Evolutionary conservation across 2,797 vertebrate species (phyloP), one percentile per base, ranked within the genome.

Genomic region (Gastrophryne carolinensis): DNA sequence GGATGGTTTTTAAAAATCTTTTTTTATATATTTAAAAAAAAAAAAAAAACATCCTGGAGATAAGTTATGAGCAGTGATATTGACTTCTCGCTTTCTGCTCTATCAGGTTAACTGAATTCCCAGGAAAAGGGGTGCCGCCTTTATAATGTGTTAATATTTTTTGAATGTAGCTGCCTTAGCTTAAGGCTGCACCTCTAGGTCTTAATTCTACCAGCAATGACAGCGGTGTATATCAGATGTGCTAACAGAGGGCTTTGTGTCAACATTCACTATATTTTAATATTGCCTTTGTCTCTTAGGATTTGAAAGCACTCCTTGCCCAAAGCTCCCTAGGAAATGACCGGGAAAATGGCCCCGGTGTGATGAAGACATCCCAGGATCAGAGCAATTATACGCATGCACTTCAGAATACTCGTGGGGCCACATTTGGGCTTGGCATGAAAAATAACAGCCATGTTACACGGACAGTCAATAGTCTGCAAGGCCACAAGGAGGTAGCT

Each of bases 381-480:
- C 37, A 49, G 39, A 27, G 47, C 8, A 37, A 34, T n/a, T 4
- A 29, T 8, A 1, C 39, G 13, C 23, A 29, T 8, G 1, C 39
- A 12, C 23, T 27, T 58, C 64, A 75, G 34, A 56, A 34, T 39
- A 41, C 32, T 5, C 21, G 21, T n/a, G 13, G 24, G 3, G 23
- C 24, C 34, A 19, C 24, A 35, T 30, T n/a, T 3, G 32, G 23
- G 49, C 50, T 29, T 17, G 17, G 13, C 17, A 15, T 4, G 1
- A 39, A 23, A 8, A 78, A 72, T 65, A 24, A 58, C 23, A 75
- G 73, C 24, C 78, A 7, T 0, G 1, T 81, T 80, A 82, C 83
- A n/a, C 81, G 87, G 10, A 87, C 81, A 17, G 86, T 87, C 57
- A 87, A 86, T 76, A 87, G 85, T 0, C 35, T 88, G 0, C 85